phyloP scores from a whole-genome alignment of 2,797 vertebrate genomes.

The Vespertilio murinus region DNA sequence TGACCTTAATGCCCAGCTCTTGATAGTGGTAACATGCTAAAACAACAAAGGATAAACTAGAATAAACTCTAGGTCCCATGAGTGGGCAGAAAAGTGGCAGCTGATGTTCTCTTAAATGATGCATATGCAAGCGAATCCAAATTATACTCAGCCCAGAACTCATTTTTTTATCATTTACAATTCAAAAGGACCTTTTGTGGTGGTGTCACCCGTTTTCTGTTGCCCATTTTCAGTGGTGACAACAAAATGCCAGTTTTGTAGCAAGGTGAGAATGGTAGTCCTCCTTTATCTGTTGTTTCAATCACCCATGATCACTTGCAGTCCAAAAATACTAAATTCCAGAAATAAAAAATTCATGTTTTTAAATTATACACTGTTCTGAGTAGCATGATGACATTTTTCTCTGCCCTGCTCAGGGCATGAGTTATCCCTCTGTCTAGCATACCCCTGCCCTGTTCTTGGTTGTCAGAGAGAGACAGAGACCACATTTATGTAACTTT shows the following conservation, averaged over 20 bases:
- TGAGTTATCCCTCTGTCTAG: not conserved
- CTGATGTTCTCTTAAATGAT: not conserved
- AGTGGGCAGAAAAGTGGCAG: not conserved
- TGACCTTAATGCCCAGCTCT: not conserved
- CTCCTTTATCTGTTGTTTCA: not conserved
- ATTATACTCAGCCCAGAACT: not conserved
- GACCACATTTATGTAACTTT: not conserved
- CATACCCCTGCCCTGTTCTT: not conserved
- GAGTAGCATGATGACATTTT: not conserved
- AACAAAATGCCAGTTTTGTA: slow-evolving; percentile 15
- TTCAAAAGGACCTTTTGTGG: not conserved
- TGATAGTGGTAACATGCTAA: not conserved
- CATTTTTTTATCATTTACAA: not conserved
- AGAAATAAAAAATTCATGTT: not conserved
- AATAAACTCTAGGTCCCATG: not conserved
- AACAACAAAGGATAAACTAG: not conserved
- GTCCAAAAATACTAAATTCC: not conserved
- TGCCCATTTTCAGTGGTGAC: not conserved
- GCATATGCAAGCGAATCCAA: not conserved
- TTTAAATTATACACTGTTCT: not conserved
- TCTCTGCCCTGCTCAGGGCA: too few relatives aligned
- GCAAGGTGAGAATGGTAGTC: not conserved
- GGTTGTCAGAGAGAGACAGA: not conserved
- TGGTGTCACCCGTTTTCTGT: not conserved
- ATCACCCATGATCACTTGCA: not conserved